Evolutionary conservation across 1,140 invertebrate genomes (phyloP).

Genomic region (Maconellicoccus hirsutus): DNA sequence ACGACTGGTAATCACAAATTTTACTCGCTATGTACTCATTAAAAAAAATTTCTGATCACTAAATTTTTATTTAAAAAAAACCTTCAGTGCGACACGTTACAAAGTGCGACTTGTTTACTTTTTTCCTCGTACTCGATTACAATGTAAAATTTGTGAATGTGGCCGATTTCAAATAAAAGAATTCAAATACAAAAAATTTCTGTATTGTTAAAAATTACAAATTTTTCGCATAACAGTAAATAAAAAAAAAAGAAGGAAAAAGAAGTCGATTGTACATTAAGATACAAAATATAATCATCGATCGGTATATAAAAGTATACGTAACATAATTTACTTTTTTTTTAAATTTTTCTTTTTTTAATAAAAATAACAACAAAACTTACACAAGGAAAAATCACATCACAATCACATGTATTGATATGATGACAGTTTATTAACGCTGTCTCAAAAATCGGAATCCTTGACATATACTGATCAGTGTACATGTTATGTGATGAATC

Average conservation of each 20-base stretch:
- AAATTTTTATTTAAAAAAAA: slow-evolving; percentile 10
- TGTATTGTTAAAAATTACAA: slow-evolving; percentile 12
- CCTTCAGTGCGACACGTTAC: slow-evolving; percentile 19
- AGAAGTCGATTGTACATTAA: slow-evolving; percentile 19
- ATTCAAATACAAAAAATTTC: slow-evolving; percentile 17
- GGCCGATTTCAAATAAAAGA: slow-evolving; percentile 3
- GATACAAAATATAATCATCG: slow-evolving; percentile 15
- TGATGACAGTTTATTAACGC: slow-evolving; percentile 11
- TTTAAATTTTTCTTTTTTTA: slow-evolving; percentile 11
- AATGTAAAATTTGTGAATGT: slow-evolving; percentile 19
- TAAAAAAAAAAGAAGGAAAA: slow-evolving; percentile 10
- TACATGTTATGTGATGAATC: slow-evolving; percentile 21
- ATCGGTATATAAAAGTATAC: background rate
- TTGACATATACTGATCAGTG: background rate
- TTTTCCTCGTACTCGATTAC: background rate
- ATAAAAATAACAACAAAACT: slow-evolving; percentile 23
- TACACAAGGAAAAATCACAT: slow-evolving; percentile 19
- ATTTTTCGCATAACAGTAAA: slow-evolving; percentile 19
- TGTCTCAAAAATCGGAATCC: slow-evolving; percentile 20
- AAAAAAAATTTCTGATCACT: background rate
- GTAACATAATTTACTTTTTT: slow-evolving; percentile 16
- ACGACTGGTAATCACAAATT: slow-evolving; percentile 21
- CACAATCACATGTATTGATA: slow-evolving; percentile 22
- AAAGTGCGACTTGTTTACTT: slow-evolving; percentile 10
- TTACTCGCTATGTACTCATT: slow-evolving; percentile 16